Conservation (phyloP, 2,113 vertebrate genomes). For the Malaclemys terrapin region DNA sequence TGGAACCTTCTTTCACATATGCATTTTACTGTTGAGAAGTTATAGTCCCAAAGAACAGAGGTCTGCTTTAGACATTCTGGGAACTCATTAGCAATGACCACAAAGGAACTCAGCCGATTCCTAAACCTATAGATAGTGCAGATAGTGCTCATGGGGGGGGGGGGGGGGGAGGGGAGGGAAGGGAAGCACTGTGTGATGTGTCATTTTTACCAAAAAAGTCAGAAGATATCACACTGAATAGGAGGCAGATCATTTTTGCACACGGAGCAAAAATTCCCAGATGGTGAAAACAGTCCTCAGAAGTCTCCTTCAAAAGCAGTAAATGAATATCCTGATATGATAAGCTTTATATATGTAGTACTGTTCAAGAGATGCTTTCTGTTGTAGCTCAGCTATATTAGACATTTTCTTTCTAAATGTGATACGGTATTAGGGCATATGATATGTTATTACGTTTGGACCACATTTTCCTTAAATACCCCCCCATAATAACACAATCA, state of each 20-base stretch:
- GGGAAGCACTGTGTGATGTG: background rate
- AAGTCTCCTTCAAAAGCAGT: conserved; percentile 2
- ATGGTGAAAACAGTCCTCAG: background rate
- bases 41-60: background rate
- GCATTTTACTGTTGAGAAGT: background rate
- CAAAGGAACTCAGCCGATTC: background rate
- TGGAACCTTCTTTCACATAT: background rate
- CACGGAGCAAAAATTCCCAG: background rate
- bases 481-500: background rate
- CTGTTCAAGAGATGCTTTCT: background rate
- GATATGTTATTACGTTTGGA: background rate
- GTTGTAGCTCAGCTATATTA: background rate
- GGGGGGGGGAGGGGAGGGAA: no score
- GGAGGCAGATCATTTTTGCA: background rate
- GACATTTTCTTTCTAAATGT: background rate
- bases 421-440: background rate
- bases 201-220: background rate
- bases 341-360: background rate
- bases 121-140: background rate
- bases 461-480: background rate
- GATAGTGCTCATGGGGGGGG: background rate
- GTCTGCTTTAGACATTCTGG: background rate
- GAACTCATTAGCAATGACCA: background rate
- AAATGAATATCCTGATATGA: background rate
- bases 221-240: background rate